Percentiles rank a stretch among this genome's conserved stretches.
Evolutionary conservation across 2,888 invertebrate species (phyloP).

Genomic region (Apamea epomidion): DNA sequence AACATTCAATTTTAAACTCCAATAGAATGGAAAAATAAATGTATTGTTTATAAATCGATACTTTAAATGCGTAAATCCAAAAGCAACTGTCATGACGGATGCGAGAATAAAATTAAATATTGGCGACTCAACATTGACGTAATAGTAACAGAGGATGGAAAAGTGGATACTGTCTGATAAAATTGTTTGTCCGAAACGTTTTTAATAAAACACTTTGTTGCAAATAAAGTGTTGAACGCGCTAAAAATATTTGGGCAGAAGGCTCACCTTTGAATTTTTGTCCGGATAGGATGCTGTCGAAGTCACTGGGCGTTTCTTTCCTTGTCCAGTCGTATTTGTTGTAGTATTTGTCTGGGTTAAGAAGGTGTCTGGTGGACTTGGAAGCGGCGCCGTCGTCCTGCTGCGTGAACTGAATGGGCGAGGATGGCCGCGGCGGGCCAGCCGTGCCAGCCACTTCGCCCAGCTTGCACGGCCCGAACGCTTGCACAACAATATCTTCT

Average conservation of each 20-base stretch:
- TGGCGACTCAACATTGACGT: conserved; percentile 72
- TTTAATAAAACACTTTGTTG: conserved; percentile 61
- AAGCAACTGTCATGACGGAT: conserved; percentile 39
- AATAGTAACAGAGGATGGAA: conserved; percentile 70
- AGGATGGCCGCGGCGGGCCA: conserved; percentile 94
- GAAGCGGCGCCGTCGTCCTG: conserved; percentile 94
- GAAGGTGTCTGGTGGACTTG: conserved; percentile 95
- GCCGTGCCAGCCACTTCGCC: conserved; percentile 93
- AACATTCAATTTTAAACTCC: background rate
- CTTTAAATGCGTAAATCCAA: conserved; percentile 24
- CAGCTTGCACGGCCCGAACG: conserved; percentile 94
- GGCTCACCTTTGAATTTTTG: conserved; percentile 86
- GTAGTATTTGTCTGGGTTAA: conserved; percentile 93
- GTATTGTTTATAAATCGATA: background rate
- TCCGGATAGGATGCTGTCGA: conserved; percentile 82
- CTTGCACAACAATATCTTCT: conserved; percentile 94
- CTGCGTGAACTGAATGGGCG: conserved; percentile 94
- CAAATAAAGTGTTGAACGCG: conserved; percentile 23
- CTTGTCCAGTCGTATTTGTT: conserved; percentile 91
- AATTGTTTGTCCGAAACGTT: conserved; percentile 69
- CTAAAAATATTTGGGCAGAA: background rate
- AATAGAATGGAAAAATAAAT: conserved; percentile 2
- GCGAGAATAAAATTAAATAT: conserved; percentile 70
- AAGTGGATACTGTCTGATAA: conserved; percentile 66
- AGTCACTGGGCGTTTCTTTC: conserved; percentile 89